Evolutionary conservation across 2,113 vertebrate species (phyloP).

Genomic region (Anoura caudifer): DNA sequence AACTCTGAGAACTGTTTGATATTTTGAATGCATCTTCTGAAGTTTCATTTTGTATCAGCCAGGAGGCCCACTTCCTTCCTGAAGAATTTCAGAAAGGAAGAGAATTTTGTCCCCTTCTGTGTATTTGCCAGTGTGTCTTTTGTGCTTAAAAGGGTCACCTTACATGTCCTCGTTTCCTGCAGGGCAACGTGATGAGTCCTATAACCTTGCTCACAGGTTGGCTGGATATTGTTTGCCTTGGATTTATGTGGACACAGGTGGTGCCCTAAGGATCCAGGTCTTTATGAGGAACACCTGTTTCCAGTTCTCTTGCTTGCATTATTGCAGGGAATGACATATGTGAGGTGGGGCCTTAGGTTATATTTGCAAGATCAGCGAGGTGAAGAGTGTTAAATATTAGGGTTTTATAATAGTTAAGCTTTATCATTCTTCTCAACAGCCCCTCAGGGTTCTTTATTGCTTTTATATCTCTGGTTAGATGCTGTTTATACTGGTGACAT

Average conservation of each 20-base stretch:
- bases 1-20: background rate
- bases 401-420: slow-evolving; percentile 45
- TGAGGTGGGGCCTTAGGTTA: background rate
- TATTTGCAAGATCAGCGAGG: slow-evolving; percentile 34
- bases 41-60: background rate
- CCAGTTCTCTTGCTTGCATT: background rate
- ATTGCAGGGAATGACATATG: slow-evolving; percentile 1
- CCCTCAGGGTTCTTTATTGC: slow-evolving; percentile 1
- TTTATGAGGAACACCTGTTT: slow-evolving; percentile 44
- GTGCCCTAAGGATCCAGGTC: background rate
- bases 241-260: slow-evolving; percentile 47
- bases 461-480: slow-evolving; percentile 18
- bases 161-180: background rate
- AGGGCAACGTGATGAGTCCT: background rate
- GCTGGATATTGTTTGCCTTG: background rate
- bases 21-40: background rate
- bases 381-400: slow-evolving; percentile 23
- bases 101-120: background rate
- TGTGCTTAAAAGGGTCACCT: background rate
- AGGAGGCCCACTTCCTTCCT: background rate
- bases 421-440: slow-evolving; percentile 16
- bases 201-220: background rate
- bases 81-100: background rate
- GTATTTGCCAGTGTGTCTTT: background rate
- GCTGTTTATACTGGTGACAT: background rate